A percentile compares a stretch with the other conserved stretches of the same genome.
Evolutionary conservation across 92 coral and sea anemone genomes (phyloP).

Genomic region (Micromussa lordhowensis): DNA sequence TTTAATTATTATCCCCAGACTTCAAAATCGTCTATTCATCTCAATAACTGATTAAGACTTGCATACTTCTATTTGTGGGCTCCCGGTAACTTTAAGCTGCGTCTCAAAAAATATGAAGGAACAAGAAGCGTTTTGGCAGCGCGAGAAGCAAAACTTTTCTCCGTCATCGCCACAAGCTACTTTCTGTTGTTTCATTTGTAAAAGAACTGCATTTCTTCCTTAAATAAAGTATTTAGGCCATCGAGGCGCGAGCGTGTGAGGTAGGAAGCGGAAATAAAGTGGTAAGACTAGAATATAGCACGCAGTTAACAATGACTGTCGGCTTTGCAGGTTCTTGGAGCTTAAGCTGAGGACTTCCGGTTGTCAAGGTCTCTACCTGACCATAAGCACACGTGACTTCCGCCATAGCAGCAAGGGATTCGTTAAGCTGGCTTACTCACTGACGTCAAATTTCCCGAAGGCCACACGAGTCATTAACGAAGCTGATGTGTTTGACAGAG

Average conservation of each 20-base stretch:
- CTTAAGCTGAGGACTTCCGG: constrained; percentile 81
- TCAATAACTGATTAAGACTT: not conserved
- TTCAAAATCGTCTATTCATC: not conserved
- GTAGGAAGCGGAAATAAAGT: not conserved
- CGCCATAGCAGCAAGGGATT: constrained; percentile 77
- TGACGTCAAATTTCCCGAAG: constrained; percentile 83
- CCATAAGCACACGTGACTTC: constrained; percentile 86
- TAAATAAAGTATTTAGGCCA: not conserved
- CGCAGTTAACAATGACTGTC: not conserved
- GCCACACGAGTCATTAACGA: constrained; percentile 92
- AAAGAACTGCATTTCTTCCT: too few relatives aligned
- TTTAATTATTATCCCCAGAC: not conserved
- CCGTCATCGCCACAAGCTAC: too few relatives aligned
- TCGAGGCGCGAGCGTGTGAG: not conserved
- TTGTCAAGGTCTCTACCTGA: constrained; percentile 85
- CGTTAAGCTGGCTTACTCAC: constrained; percentile 84
- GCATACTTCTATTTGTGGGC: not conserved
- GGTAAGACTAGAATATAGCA: not conserved
- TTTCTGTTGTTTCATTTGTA: too few relatives aligned
- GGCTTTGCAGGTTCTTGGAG: constrained; percentile 73
- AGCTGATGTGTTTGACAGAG: constrained; percentile 87
- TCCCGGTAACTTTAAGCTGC: not conserved
- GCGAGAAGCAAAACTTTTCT: too few relatives aligned
- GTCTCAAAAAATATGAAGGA: too few relatives aligned
- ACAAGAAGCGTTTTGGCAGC: too few relatives aligned